Evolutionary conservation across 2,888 invertebrate species (phyloP).

Genomic region (Charanyca ferruginea): DNA sequence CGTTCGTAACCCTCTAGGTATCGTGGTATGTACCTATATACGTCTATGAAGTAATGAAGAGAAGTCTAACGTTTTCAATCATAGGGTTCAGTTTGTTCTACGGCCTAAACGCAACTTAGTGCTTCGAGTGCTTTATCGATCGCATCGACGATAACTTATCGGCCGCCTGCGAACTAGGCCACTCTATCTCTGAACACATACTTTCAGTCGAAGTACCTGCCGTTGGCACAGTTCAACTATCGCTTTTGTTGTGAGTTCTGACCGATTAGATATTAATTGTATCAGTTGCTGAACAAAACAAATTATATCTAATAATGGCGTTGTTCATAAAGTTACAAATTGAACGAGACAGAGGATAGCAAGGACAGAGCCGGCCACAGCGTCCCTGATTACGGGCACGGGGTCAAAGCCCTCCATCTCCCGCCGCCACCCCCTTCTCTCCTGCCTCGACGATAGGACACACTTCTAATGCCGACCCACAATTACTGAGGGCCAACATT

Average conservation of each 20-base stretch:
- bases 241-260: conserved; percentile 67
- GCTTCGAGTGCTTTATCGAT: conserved; percentile 84
- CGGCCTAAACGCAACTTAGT: conserved; percentile 58
- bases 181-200: conserved; percentile 78
- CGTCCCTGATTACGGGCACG: conserved; percentile 78
- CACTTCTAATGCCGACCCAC: conserved; percentile 61
- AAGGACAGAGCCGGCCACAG: conserved; percentile 59
- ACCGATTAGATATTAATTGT: conserved; percentile 67
- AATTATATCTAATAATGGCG: conserved; percentile 48
- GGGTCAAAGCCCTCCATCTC: conserved; percentile 79
- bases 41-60: conserved; percentile 63
- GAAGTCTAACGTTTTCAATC: conserved; percentile 49
- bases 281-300: conserved; percentile 36
- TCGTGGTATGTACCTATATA: conserved; percentile 40
- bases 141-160: conserved; percentile 83
- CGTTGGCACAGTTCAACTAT: conserved; percentile 75
- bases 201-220: conserved; percentile 69
- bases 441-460: conserved; percentile 64
- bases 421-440: conserved; percentile 58
- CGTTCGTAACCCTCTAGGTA: conserved; percentile 48
- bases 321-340: conserved; percentile 38
- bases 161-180: conserved; percentile 82
- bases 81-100: conserved; percentile 58
- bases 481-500: conserved; percentile 62
- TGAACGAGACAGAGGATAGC: conserved; percentile 46